Conservation (phyloP, 2,888 invertebrate species). For the Seladonia tumulorum region DNA sequence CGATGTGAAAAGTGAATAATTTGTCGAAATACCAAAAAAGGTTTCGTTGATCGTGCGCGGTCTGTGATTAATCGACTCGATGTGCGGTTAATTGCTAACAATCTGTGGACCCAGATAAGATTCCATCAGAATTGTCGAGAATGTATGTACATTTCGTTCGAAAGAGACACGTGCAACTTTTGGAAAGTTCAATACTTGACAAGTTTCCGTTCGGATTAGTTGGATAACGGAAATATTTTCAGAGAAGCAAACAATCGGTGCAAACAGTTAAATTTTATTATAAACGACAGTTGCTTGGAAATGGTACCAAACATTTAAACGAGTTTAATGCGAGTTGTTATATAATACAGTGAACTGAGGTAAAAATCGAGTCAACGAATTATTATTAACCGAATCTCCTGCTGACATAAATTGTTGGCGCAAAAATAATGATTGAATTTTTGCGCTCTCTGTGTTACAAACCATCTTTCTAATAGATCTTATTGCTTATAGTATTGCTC, state of each 20-base stretch:
- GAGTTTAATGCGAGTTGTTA: not conserved
- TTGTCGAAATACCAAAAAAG: not conserved
- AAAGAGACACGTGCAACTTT: not conserved
- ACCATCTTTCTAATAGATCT: not conserved
- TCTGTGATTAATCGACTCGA: not conserved
- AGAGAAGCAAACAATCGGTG: not conserved
- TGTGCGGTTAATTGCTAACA: not conserved
- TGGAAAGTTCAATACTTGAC: not conserved
- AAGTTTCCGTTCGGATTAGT: not conserved
- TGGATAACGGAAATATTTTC: not conserved
- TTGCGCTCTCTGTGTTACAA: not conserved
- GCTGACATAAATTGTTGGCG: no score
- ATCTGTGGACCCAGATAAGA: conserved; percentile 1
- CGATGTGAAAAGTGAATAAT: not conserved
- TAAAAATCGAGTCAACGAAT: not conserved
- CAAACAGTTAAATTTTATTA: not conserved
- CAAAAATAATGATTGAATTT: not conserved
- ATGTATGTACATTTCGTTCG: not conserved
- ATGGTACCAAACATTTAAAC: no score
- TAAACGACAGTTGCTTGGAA: no score
- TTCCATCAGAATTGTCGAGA: not conserved
- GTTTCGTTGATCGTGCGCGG: not conserved
- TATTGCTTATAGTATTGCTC: not conserved
- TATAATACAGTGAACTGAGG: not conserved
- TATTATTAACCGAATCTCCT: not conserved